Percentiles rank a stretch among this genome's conserved stretches.
Conservation (phyloP, 2,888 invertebrate species). For the Andrena chrysosceles region DNA sequence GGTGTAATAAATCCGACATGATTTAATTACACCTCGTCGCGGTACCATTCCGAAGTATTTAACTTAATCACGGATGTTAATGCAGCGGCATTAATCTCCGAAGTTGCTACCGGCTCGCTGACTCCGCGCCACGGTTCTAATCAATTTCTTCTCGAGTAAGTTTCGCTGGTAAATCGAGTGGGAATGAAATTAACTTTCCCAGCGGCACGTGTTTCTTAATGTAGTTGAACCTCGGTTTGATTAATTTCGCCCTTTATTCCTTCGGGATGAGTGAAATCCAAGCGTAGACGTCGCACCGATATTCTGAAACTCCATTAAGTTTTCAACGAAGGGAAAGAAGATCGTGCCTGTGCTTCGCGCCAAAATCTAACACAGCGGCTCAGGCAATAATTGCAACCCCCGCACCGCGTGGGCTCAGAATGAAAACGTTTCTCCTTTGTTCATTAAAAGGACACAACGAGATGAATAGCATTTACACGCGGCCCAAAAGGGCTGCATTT, state of each 20-base stretch:
- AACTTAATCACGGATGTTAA: slow-evolving; percentile 59
- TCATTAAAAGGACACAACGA: not conserved
- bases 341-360: not conserved
- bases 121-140: slow-evolving; percentile 4
- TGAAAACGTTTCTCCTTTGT: slow-evolving; percentile 13
- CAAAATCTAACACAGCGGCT: not conserved
- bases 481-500: slow-evolving; percentile 8
- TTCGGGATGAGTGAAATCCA: too few relatives aligned
- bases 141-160: slow-evolving; percentile 48
- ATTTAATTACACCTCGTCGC: slow-evolving; percentile 66
- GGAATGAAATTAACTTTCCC: slow-evolving; percentile 22
- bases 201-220: slow-evolving; percentile 19
- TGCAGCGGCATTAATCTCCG: slow-evolving; percentile 50
- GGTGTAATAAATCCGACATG: slow-evolving; percentile 61
- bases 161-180: slow-evolving; percentile 21
- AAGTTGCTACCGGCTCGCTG: slow-evolving; percentile 8
- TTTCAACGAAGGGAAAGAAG: too few relatives aligned
- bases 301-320: too few relatives aligned
- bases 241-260: too few relatives aligned
- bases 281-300: too few relatives aligned
- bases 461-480: slow-evolving; percentile 54
- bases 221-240: too few relatives aligned
- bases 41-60: slow-evolving; percentile 57
- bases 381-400: not conserved
- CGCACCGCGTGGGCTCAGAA: not conserved